phyloP scores from a whole-genome alignment of 2,797 vertebrate genomes.

The Pelochelys cantorii region DNA sequence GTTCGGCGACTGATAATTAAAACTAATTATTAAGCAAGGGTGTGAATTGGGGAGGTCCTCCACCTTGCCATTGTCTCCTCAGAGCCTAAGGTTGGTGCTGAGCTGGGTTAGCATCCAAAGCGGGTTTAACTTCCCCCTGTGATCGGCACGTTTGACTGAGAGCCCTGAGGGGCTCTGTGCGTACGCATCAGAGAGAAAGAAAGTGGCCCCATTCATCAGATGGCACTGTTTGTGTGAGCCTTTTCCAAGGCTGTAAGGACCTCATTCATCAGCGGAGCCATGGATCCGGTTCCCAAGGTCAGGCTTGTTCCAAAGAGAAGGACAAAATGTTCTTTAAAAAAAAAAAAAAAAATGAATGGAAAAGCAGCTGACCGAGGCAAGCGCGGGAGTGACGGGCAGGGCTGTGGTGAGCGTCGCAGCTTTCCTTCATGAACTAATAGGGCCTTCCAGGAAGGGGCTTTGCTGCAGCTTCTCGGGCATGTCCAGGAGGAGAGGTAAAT shows the following conservation, averaged over 20 bases:
- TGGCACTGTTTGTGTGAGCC: background rate
- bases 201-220: background rate
- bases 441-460: background rate
- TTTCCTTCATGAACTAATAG: background rate
- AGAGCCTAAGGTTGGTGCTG: background rate
- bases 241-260: slow-evolving; percentile 5
- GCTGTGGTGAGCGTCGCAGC: fast-evolving
- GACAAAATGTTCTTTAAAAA: slow-evolving; percentile 14
- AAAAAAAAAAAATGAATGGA: background rate
- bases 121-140: fast-evolving
- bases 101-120: background rate
- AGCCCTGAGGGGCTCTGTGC: fast-evolving
- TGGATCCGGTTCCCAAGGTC: slow-evolving; percentile 1
- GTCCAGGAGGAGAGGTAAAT: slow-evolving; percentile 13
- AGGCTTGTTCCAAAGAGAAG: background rate
- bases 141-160: background rate
- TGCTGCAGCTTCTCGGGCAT: background rate
- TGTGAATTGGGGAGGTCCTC: background rate
- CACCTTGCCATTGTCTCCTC: background rate
- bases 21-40: background rate
- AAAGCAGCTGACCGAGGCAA: fast-evolving
- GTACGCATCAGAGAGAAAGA: background rate
- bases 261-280: background rate
- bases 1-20: background rate
- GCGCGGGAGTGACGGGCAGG: background rate